phyloP scores from a whole-genome alignment of 2,113 vertebrate genomes.

The Cryptotis parvus region DNA sequence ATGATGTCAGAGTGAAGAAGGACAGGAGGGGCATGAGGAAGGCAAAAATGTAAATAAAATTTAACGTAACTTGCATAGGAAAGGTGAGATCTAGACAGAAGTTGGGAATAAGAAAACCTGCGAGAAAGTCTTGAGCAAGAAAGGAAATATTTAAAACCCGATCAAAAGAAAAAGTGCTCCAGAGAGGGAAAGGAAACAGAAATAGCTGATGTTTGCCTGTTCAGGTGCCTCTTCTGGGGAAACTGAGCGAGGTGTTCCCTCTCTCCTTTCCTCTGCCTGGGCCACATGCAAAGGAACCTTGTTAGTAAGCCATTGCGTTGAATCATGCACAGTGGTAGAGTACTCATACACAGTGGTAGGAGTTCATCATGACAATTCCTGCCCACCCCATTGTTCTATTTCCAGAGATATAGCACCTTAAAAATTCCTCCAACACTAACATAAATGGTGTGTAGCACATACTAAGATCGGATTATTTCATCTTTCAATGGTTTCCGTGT shows the following conservation, averaged over 20 bases:
- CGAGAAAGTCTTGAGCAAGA: neutral
- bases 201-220: neutral
- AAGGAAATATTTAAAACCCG: neutral
- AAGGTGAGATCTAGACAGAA: neutral
- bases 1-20: conserved; percentile 34
- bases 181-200: neutral
- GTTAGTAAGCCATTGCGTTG: neutral
- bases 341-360: neutral
- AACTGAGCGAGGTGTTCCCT: neutral
- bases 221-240: neutral
- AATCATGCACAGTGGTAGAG: too few relatives aligned
- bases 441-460: neutral
- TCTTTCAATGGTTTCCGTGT: conserved; percentile 48
- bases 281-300: neutral
- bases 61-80: neutral
- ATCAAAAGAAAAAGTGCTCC: conserved; percentile 7
- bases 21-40: neutral
- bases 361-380: neutral
- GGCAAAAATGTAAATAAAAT: neutral
- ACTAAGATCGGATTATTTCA: conserved; percentile 12
- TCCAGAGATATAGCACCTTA: conserved; percentile 29
- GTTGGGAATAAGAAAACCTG: neutral
- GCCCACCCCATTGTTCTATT: neutral
- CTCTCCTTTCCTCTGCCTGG: neutral
- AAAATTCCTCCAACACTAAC: conserved; percentile 30